These are phyloP conservation scores for Sinopyrophorus schimmeli DNA, from an alignment of 2,888 invertebrate species.

Conservation along the genomic window DNA sequence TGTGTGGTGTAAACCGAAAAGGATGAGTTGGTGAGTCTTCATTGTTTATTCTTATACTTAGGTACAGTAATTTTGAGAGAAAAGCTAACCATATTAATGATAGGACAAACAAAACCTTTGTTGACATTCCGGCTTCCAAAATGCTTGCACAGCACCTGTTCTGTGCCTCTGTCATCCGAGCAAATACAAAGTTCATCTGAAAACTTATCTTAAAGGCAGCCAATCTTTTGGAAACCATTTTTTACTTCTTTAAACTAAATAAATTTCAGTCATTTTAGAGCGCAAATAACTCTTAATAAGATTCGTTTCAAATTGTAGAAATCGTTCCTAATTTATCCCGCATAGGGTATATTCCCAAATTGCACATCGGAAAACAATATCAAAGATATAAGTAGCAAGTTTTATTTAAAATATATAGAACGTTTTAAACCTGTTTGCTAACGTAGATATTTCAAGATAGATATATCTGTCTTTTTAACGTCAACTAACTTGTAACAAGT, in stretches of 20 bases:
- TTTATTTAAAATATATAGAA: conserved; percentile 14
- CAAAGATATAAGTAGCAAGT: conserved; percentile 15
- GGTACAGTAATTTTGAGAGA: conserved; percentile 36
- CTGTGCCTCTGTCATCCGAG: conserved; percentile 35
- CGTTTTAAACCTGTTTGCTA: conserved; percentile 27
- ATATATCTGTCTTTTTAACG: conserved; percentile 24
- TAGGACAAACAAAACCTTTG: conserved; percentile 38
- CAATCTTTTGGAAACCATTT: conserved; percentile 1
- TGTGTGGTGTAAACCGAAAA: conserved; percentile 26
- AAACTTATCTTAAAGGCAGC: conserved; percentile 5
- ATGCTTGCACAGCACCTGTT: conserved; percentile 37
- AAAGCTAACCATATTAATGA: conserved; percentile 41
- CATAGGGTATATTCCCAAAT: no score
- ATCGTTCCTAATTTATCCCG: no score
- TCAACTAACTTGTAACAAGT: conserved; percentile 16
- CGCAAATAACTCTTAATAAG: no score
- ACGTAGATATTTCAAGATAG: conserved; percentile 22
- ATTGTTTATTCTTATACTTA: conserved; percentile 39
- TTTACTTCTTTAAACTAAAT: background rate
- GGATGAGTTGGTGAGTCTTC: conserved; percentile 40
- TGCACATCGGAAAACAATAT: no score
- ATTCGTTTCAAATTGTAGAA: no score
- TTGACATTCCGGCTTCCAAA: conserved; percentile 30
- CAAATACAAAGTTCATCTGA: conserved; percentile 36
- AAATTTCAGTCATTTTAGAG: no score